A percentile compares a stretch with the other conserved stretches of the same genome.
phyloP scores from a whole-genome alignment of 1,140 invertebrate species.

The Pararge aegeria region DNA sequence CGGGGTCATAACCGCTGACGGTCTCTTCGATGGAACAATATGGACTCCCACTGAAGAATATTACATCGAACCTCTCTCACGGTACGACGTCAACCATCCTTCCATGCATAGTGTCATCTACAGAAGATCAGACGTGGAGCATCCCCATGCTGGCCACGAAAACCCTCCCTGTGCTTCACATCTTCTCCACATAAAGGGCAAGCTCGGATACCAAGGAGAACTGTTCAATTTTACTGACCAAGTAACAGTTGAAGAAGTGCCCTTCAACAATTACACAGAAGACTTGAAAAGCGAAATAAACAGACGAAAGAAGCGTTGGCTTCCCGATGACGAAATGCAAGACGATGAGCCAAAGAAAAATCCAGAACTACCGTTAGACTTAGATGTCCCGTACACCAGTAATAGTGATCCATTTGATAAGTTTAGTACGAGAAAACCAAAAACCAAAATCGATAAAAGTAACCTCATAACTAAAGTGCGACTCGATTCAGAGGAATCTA shows the following conservation, averaged over 20 bases:
- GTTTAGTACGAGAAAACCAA: constrained; percentile 71
- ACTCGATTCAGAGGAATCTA: constrained; percentile 78
- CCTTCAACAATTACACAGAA: constrained; percentile 52
- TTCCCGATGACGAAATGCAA: constrained; percentile 79
- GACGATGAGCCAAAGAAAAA: constrained; percentile 79
- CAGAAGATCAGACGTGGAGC: constrained; percentile 88
- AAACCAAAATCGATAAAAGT: constrained; percentile 77
- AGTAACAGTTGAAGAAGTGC: constrained; percentile 36
- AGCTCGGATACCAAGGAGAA: constrained; percentile 57
- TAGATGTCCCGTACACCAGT: constrained; percentile 82
- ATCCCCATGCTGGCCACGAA: constrained; percentile 76
- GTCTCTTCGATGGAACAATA: constrained; percentile 94
- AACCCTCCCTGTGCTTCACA: constrained; percentile 80
- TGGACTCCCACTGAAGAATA: constrained; percentile 87
- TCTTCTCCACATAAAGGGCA: constrained; percentile 79
- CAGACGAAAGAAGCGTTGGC: constrained; percentile 71
- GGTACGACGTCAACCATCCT: constrained; percentile 83
- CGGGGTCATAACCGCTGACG: constrained; percentile 91
- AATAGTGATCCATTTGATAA: constrained; percentile 78
- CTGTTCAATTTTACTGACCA: constrained; percentile 64
- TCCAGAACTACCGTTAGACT: constrained; percentile 82
- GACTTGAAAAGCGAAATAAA: constrained; percentile 63
- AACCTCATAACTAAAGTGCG: constrained; percentile 74
- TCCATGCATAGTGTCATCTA: constrained; percentile 91
- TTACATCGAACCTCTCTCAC: constrained; percentile 91